phyloP scores from a whole-genome alignment of 1,140 invertebrate species.

The Asobara japonica region DNA sequence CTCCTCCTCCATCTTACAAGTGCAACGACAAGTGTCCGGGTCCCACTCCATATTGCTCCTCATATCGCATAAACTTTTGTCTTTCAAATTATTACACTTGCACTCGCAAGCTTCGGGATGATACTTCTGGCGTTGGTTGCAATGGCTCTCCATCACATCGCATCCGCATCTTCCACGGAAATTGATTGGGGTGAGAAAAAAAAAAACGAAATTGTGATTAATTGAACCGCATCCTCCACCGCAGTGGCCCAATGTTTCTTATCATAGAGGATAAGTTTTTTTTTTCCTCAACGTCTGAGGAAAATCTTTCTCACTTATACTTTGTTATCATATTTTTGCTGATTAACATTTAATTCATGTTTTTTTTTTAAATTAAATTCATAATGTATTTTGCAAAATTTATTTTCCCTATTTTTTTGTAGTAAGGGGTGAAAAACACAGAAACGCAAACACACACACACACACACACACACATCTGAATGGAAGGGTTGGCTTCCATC shows the following conservation, averaged over 20 bases:
- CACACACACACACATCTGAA: too few relatives aligned
- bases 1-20: constrained; percentile 27
- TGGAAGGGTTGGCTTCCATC: too few relatives aligned
- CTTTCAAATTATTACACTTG: constrained; percentile 27
- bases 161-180: constrained; percentile 37
- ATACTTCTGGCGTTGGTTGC: constrained; percentile 34
- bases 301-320: too few relatives aligned
- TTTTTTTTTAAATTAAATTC: too few relatives aligned
- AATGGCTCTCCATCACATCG: constrained; percentile 26
- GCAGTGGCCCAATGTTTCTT: neutral
- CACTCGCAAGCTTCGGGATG: constrained; percentile 29
- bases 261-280: neutral
- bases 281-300: neutral
- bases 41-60: constrained; percentile 36
- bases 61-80: neutral
- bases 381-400: too few relatives aligned
- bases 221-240: neutral
- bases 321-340: too few relatives aligned
- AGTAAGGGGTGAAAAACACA: too few relatives aligned
- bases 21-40: constrained; percentile 32
- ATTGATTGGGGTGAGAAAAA: neutral
- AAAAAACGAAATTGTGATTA: too few relatives aligned
- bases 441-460: too few relatives aligned
- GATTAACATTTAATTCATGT: too few relatives aligned
- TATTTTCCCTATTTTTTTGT: too few relatives aligned